Conservation (phyloP, 2,113 vertebrate species). For the Neomonachus schauinslandi region DNA sequence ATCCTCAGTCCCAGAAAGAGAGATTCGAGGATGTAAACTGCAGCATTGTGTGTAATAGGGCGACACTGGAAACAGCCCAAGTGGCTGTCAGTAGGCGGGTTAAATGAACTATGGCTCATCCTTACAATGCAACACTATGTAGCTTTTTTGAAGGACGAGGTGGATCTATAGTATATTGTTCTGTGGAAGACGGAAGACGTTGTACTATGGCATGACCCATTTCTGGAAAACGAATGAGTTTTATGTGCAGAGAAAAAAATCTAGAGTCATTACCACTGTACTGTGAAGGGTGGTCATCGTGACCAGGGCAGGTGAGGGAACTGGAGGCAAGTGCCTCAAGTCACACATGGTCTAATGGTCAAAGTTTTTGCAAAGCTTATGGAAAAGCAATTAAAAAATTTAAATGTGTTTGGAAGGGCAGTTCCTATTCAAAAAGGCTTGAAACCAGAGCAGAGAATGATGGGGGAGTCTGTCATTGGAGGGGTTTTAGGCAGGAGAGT, state of each 20-base stretch:
- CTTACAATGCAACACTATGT: constrained; percentile 10
- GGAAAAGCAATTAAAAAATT: neutral
- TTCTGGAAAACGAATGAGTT: neutral
- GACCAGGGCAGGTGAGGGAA: neutral
- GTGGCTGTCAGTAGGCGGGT: neutral
- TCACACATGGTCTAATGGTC: neutral
- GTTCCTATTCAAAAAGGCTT: neutral
- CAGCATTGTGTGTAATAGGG: constrained; percentile 30
- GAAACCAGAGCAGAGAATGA: neutral
- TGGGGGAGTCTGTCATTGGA: neutral
- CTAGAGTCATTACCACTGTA: neutral
- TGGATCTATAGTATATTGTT: neutral
- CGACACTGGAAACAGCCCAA: constrained; percentile 22
- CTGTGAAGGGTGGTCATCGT: neutral
- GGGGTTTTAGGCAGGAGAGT: neutral
- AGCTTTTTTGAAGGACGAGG: neutral
- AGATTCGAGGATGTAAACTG: neutral
- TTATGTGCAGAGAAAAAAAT: neutral
- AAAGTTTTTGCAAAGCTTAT: neutral
- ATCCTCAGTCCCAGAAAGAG: constrained; percentile 46
- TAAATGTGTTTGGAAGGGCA: neutral
- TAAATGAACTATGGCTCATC: constrained; percentile 29
- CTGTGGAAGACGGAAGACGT: neutral
- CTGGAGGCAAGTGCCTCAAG: neutral
- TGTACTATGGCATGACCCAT: neutral